Base-by-base conservation (phyloP, 64 coral and sea anemone genomes). In the Dendrophyllia cribrosa region DNA sequence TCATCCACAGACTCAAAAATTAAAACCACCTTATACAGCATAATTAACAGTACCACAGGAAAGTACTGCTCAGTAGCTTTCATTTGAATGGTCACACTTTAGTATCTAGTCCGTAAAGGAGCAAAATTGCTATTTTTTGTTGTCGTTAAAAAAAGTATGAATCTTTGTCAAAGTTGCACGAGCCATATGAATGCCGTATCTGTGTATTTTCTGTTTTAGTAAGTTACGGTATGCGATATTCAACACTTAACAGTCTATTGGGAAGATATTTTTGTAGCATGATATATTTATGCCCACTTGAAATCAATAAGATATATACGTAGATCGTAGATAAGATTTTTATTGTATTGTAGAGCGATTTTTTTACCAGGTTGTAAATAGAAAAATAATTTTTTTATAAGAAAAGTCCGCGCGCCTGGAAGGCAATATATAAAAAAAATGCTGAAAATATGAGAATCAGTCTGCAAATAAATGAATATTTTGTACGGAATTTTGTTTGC, bases 181-280 rank as follows among this genome's bases (percentile, higher is more conserved):
- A 34, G 34, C 34, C 34, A 34, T 34, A 34, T 34, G 1, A 56
- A 56, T 56, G 7, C 53, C 53, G 1, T 6, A 0, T 56, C 53
- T 6, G 12, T 9, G 7, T 56, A 9, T 7, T 56, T 7, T 56
- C 53, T 56, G 3, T 56, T 56, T 7, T 56, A 12, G 12, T 56
- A 8, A 50, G 48, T 45, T 14, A 46, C 5, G 11, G 4, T 22
- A 55, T 24, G 10, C 53, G 15, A 59, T 81, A 44, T 81, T 62
- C 56, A 81, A n/a, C 16, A 21, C 59, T 66, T 14, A 47, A 1
- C 59, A 82, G 3, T 68, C 4, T 20, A 49, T 48, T 19, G 43
- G 62, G 62, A 84, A 84, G 75, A 84, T 84, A 84, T 84, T 84
- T 84, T 84, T 84, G 80, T 84, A 84, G 80, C 62, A 44, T 73